Evolutionary conservation across 2,888 invertebrate genomes (phyloP).

Genomic region (Dendrolimus pini): DNA sequence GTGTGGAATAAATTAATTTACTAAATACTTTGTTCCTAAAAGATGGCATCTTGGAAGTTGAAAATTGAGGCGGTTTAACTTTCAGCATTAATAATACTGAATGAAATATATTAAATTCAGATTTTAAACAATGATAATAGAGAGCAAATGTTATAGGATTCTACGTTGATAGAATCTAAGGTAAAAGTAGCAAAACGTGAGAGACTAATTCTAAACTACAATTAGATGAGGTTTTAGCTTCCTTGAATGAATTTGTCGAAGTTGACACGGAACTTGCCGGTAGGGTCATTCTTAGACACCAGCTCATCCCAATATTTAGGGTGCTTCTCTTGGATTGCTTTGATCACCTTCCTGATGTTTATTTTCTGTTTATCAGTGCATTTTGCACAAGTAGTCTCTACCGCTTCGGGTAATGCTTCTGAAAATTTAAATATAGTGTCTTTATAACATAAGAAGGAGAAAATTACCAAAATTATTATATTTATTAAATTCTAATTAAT

Average conservation of each 20-base stretch:
- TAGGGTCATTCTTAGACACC: slow-evolving; percentile 83
- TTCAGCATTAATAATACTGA: too few relatives aligned
- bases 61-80: not conserved
- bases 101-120: too few relatives aligned
- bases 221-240: slow-evolving; percentile 28
- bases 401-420: slow-evolving; percentile 83
- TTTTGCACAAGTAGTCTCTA: slow-evolving; percentile 80
- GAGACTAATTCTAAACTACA: slow-evolving; percentile 6
- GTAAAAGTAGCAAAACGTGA: too few relatives aligned
- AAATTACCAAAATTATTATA: too few relatives aligned
- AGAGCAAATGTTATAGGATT: not conserved
- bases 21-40: not conserved
- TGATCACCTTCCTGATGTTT: slow-evolving; percentile 79
- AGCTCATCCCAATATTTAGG: slow-evolving; percentile 81
- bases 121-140: not conserved
- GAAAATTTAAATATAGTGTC: slow-evolving; percentile 23
- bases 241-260: slow-evolving; percentile 75
- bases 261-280: slow-evolving; percentile 77
- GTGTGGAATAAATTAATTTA: slow-evolving; percentile 5
- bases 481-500: too few relatives aligned
- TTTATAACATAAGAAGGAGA: too few relatives aligned
- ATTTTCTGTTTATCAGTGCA: slow-evolving; percentile 81
- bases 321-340: slow-evolving; percentile 80
- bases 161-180: too few relatives aligned
- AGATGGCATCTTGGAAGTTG: not conserved